phyloP scores from a whole-genome alignment of 2,113 vertebrate genomes.

The Periophthalmus modestus region DNA sequence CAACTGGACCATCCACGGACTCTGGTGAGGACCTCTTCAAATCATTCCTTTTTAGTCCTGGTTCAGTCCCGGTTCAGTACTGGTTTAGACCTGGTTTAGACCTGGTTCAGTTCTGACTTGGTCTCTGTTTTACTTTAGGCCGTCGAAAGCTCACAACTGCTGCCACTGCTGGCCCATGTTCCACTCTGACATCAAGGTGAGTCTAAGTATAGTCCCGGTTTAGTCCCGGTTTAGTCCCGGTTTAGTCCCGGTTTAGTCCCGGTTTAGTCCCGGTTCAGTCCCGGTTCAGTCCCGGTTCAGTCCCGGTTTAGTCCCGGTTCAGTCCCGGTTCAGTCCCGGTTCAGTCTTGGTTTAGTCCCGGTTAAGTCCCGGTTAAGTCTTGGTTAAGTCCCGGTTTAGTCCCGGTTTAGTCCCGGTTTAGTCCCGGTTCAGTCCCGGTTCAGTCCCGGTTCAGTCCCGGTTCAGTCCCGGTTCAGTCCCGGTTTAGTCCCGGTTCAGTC shows the following conservation, averaged over 20 bases:
- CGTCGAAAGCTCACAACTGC: background rate
- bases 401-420: too few relatives aligned
- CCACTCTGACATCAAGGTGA: background rate
- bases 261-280: background rate
- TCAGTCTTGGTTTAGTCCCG: too few relatives aligned
- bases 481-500: too few relatives aligned
- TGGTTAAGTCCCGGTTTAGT: too few relatives aligned
- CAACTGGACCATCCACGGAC: constrained; percentile 76
- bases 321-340: too few relatives aligned
- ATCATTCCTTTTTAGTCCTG: background rate
- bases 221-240: background rate
- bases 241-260: background rate
- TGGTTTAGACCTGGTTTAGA: background rate
- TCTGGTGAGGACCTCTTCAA: constrained; percentile 62
- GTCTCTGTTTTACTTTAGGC: background rate
- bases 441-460: too few relatives aligned
- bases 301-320: too few relatives aligned
- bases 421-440: too few relatives aligned
- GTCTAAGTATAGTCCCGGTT: background rate
- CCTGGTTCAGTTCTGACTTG: background rate
- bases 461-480: too few relatives aligned
- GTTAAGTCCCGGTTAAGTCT: too few relatives aligned
- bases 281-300: too few relatives aligned
- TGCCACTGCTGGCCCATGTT: background rate
- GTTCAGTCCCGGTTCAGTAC: background rate